Base-by-base conservation (phyloP, 2,888 invertebrate genomes). In the Plutella xylostella region DNA sequence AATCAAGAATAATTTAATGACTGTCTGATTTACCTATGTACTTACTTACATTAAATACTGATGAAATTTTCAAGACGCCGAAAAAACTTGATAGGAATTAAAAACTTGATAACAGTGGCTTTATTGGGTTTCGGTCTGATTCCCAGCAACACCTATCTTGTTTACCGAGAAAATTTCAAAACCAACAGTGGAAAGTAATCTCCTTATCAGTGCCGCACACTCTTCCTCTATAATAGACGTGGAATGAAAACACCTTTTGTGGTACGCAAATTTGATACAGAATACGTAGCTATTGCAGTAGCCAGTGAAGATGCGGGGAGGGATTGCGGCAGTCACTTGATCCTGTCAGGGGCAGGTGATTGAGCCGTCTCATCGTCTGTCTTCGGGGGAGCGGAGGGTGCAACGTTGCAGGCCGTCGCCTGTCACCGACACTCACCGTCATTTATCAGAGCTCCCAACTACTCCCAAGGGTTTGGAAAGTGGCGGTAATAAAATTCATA, bases 271-370 rank as follows among this genome's bases (percentile, higher is more conserved):
- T 60, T 60, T 54, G 56, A 61, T 61, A 60, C 53, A 57, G 56
- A 37, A 7, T 21, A 18, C n/a, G 9, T 11, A 39, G 54, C 48
- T 45, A 53, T 9, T n/a, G 30, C 14, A 30, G 14, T 14, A 30
- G 30, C 30, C 14, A 12, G 30, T 12, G 34, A 28, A 59, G 61
- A 60, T 51, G 43, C 28, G 42, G 49, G 22, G 37, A 33, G 55
- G 55, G 53, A 51, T 31, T 50, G 48, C 44, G 35, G 52, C 57
- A 63, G 63, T 63, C 60, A 58, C 56, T 55, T 55, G 52, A 42
- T 50, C 53, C 67, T 71, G 74, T 68, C 70, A 65, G 58, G 59
- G 62, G 60, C 72, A 72, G 69, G 68, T 71, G 72, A 75, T 74
- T 71, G 72, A 71, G 72, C 64, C 45, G 38, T 42, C 68, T 72